These are phyloP conservation scores for Elysia chlorotica DNA, from an alignment of 1,140 invertebrate genomes.

Conservation along the genomic window DNA sequence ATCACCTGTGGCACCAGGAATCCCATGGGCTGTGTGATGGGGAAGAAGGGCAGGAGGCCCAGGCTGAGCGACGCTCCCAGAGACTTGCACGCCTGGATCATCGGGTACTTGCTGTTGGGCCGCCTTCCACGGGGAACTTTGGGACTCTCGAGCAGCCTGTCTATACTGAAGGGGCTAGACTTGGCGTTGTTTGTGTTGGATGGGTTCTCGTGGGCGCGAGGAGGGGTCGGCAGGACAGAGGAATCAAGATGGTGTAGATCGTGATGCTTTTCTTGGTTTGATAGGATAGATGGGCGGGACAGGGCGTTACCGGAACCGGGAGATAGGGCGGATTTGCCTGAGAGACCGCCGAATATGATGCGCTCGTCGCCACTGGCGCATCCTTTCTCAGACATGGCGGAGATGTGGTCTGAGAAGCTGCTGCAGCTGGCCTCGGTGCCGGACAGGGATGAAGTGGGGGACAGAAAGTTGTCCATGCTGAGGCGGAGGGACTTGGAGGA, in stretches of 20 bases:
- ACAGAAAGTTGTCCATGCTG: slow-evolving; percentile 7
- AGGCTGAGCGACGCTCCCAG: slow-evolving; percentile 51
- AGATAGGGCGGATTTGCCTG: background rate
- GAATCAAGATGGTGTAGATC: too few species aligned
- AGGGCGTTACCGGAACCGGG: too few species aligned
- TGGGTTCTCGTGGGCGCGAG: slow-evolving; percentile 7
- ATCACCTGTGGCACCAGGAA: slow-evolving; percentile 48
- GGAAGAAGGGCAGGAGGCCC: slow-evolving; percentile 60
- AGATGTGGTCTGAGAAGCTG: background rate
- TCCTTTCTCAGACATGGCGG: background rate
- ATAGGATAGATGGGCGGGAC: too few species aligned
- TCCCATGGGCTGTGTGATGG: slow-evolving; percentile 63
- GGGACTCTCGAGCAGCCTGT: slow-evolving; percentile 54
- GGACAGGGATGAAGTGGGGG: background rate
- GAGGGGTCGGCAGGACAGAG: too few species aligned
- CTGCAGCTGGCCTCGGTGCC: slow-evolving; percentile 8
- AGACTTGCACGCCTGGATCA: slow-evolving; percentile 63
- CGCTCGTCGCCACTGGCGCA: too few species aligned
- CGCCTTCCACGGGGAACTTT: slow-evolving; percentile 61
- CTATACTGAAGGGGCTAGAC: slow-evolving; percentile 53
- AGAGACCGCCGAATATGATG: background rate
- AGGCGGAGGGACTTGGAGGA: too few species aligned
- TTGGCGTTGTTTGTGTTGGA: background rate
- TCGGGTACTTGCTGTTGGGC: slow-evolving; percentile 64
- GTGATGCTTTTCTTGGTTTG: too few species aligned